Base-by-base conservation (phyloP, 2,113 vertebrate genomes). In the Tragelaphus scriptus region DNA sequence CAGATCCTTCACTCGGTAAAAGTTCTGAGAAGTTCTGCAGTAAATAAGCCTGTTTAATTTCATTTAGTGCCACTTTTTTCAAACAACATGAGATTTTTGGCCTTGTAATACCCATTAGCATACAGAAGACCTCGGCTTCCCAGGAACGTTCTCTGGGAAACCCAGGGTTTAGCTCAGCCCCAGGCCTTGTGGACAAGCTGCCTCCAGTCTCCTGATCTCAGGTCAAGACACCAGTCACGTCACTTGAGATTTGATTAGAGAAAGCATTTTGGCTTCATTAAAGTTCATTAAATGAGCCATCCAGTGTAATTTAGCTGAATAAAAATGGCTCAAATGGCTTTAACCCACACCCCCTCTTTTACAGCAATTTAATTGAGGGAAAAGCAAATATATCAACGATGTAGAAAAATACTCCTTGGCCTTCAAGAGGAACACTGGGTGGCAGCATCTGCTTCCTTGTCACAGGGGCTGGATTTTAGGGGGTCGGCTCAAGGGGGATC, bases 211-310 rank as follows among this genome's bases (percentile, higher is more conserved):
- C 93, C 12, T 56, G 65, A 96, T 40, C 0, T 85, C 56, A 97
- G 97, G 95, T 97, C 98, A 97, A 97, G 80, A 94, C 51, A 92
- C 98, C 84, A 97, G 95, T 97, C 95, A 98, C 97, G 92, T 97
- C 98, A 96, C 98, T 98, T 98, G 97, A 98, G 97, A 98, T 98
- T 98, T 99, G 99, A 99, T 99, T 99, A 99, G 98, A 98, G 98
- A 98, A 98, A 98, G 97, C 99, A 90, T 98, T 97, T 96, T 97
- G 98, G 97, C 98, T 98, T 98, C 98, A 97, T 98, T 98, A 98
- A 97, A 98, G 99, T 97, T 99, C 99, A 98, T 98, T 99, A 98
- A 97, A 98, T 98, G 98, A 98, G 97, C 98, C 98, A 98, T 98
- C 98, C 32, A 97, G 98, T 97, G 98, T 98, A 99, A 99, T 99